Base-by-base conservation (phyloP, 2,888 invertebrate species). In the Drosophila longiperda region DNA sequence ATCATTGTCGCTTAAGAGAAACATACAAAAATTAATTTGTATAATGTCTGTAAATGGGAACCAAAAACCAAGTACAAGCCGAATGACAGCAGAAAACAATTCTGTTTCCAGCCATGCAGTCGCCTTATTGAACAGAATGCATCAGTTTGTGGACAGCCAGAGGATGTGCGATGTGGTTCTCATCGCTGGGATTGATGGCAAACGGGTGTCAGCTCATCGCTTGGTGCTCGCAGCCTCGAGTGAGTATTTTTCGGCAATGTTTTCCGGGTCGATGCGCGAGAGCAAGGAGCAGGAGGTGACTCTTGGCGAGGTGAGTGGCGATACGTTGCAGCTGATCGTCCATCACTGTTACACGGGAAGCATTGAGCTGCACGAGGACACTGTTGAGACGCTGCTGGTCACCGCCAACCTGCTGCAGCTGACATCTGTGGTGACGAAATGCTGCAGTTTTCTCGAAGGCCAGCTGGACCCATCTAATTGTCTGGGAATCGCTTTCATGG, bases 231-330 rank as follows among this genome's bases (percentile, higher is more conserved):
- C 97, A 84, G 97, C 98, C 49, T 97, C 97, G 68, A 98, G 98
- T 84, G 98, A 98, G 93, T 99, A 99, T 93, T 99, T 99, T 94
- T 96, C 97, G 50, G 98, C 98, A 49, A 98, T 99, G 98, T 99
- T 99, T 92, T 98, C 97, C 32, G 97, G 96, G 66, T 96, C 97
- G 63, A 94, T 98, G 75, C 94, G 96, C 79, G 98, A 99, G 94
- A 95, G 97, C 7, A 95, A 95, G 74, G 96, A 97, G 92, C 95
- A 95, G 73, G 98, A 98, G 94, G 96, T 99, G 42, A 96, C 96
- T 71, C 94, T 99, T 82, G 96, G 96, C 80, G 96, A 96, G 90
- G 96, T 99, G 49, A 97, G 97, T 91, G 96, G 97, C 29, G 97
- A 97, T 91, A 97, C 98, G 40, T 94, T 99, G 62, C 96, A 96